A percentile compares a stretch with the other conserved stretches of the same genome.
These are phyloP conservation scores for Pelobates cultripes DNA, from an alignment of 2,797 vertebrate genomes.

Conservation along the genomic window DNA sequence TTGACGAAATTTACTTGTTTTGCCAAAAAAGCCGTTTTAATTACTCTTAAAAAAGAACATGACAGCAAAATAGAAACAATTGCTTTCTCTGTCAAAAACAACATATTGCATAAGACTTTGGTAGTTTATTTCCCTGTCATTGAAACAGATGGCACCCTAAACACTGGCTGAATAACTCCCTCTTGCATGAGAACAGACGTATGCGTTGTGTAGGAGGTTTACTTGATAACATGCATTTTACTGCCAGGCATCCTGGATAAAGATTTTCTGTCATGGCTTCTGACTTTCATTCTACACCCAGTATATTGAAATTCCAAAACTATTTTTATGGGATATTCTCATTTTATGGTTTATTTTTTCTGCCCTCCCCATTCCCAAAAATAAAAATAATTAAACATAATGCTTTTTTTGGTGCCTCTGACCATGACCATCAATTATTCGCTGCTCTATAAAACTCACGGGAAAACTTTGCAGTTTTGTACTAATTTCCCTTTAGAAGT, in stretches of 20 bases:
- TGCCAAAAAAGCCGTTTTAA: constrained; percentile 51
- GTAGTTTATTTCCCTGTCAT: constrained; percentile 54
- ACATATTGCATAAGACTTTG: constrained; percentile 56
- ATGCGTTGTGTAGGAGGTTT: constrained; percentile 54
- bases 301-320: neutral
- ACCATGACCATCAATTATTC: too few relatives aligned
- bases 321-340: too few relatives aligned
- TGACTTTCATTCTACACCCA: constrained; percentile 24
- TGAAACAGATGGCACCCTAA: constrained; percentile 55
- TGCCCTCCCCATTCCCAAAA: too few relatives aligned
- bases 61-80: constrained; percentile 57
- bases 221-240: constrained; percentile 56
- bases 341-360: too few relatives aligned
- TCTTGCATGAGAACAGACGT: constrained; percentile 53
- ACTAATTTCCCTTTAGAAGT: too few relatives aligned
- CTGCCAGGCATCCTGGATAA: constrained; percentile 50
- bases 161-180: constrained; percentile 52
- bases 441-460: too few relatives aligned
- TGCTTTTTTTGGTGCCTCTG: too few relatives aligned
- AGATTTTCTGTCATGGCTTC: constrained; percentile 39
- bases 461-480: too few relatives aligned
- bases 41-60: constrained; percentile 54
- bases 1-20: constrained; percentile 46
- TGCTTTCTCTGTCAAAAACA: constrained; percentile 55
- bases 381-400: too few relatives aligned